Conservation (phyloP, 2,113 vertebrate genomes). For the Microtus richardsoni region DNA sequence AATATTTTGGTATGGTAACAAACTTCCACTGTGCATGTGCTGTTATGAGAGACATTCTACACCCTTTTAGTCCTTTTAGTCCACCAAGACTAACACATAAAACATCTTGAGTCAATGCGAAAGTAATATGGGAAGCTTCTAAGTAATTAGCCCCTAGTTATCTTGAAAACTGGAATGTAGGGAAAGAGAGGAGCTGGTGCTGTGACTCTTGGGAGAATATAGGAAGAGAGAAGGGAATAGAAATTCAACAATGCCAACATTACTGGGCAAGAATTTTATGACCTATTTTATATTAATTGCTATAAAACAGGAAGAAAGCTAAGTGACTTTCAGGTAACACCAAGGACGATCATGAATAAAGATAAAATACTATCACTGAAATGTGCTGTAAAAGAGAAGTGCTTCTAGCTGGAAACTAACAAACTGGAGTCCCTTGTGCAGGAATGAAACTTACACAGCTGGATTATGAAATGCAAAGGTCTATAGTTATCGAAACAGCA, state of each 20-base stretch:
- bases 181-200: background rate
- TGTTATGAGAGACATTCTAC: background rate
- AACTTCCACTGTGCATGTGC: constrained; percentile 13
- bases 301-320: constrained; percentile 12
- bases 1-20: constrained; percentile 54
- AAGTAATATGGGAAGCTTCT: accelerated
- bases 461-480: background rate
- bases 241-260: background rate
- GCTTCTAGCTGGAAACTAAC: background rate
- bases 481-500: background rate
- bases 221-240: background rate
- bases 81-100: background rate
- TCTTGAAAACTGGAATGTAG: background rate
- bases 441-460: background rate
- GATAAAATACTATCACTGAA: constrained; percentile 8
- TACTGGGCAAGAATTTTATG: background rate
- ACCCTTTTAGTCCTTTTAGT: background rate
- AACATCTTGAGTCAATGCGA: background rate
- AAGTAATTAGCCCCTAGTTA: background rate
- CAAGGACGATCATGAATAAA: background rate
- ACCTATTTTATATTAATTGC: background rate
- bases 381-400: background rate
- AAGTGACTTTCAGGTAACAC: constrained; percentile 19
- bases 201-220: background rate
- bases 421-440: background rate